Base-by-base conservation (phyloP, 2,113 vertebrate species). In the Cynoglossus semilaevis region DNA sequence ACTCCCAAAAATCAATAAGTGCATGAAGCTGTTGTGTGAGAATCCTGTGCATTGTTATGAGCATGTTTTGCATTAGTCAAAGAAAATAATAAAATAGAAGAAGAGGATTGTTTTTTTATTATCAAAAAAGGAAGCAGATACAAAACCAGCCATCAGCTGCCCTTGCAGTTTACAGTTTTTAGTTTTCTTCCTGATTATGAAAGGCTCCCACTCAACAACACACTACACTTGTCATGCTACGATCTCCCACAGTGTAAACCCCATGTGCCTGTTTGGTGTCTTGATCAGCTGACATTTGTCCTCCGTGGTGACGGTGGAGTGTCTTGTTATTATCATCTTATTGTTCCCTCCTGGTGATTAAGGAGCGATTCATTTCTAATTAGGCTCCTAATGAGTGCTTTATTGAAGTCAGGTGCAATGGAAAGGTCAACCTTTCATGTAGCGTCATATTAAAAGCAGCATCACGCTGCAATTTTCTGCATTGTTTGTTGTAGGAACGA, bases 1-100 rank as follows among this genome's bases (percentile, higher is more conserved):
- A n/a, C n/a, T n/a, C n/a, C n/a, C 90, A 61, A 85, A 80, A 90
- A 88, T 90, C 87, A 88, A 89, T 89, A 86, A 44, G 63, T 46
- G 58, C 22, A 29, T 29, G 22, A 29, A 29, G 22, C 2, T 29
- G 22, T 29, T 29, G 22, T 29, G 22, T 6, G 2, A 29, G 22
- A 6, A 29, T 29, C 22, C 22, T 29, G 6, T 29, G 6, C 22
- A 29, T 29, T 29, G n/a, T n/a, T n/a, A n/a, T n/a, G 22, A 6
- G 22, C 22, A 29, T 29, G 22, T 29, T 29, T 29, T 29, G 22
- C 22, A 29, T 29, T 2, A 29, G 22, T 29, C 22, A 29, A 29
- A 29, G 3, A 29, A 29, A 4, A 29, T 2, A 29, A 29, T 29
- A 29, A 29, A 29, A 29, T 6, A 29, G 6, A 29, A 29, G 6